phyloP scores from a whole-genome alignment of 2,888 invertebrate genomes.

The Aromia moschata region DNA sequence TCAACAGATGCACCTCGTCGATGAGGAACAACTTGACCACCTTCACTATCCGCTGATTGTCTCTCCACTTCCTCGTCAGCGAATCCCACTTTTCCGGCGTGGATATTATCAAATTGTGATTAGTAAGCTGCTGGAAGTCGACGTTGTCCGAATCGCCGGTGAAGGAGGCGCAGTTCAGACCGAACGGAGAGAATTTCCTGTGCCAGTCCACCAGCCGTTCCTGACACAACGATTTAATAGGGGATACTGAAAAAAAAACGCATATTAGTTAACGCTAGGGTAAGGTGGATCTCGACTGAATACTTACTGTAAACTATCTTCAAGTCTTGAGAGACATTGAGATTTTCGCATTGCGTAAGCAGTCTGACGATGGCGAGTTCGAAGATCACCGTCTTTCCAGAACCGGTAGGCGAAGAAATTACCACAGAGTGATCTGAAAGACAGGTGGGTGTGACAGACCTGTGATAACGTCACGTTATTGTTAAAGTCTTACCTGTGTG shows the following conservation, averaged over 20 bases:
- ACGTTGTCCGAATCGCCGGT: constrained; percentile 80
- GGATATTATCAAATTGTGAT: constrained; percentile 74
- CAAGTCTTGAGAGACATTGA: constrained; percentile 58
- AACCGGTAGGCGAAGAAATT: constrained; percentile 83
- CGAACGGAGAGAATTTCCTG: constrained; percentile 71
- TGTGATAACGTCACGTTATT: too few species aligned
- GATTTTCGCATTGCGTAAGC: constrained; percentile 67
- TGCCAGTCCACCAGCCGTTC: constrained; percentile 79
- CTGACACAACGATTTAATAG: constrained; percentile 80
- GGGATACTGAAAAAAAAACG: constrained; percentile 75
- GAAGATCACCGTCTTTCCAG: constrained; percentile 85
- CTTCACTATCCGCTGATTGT: constrained; percentile 71
- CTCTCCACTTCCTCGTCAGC: constrained; percentile 78
- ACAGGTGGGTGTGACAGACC: too few species aligned
- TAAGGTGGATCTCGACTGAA: neutral
- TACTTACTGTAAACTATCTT: constrained; percentile 80
- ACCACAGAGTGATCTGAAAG: constrained; percentile 75
- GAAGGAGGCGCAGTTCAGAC: constrained; percentile 73
- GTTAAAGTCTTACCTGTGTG: constrained; percentile 66
- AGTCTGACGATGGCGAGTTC: constrained; percentile 80
- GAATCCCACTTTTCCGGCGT: constrained; percentile 90
- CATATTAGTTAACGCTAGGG: too few species aligned
- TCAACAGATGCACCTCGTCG: constrained; percentile 82
- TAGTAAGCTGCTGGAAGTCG: constrained; percentile 64
- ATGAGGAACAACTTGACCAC: constrained; percentile 74